A percentile compares a stretch with the other conserved stretches of the same genome.
These are phyloP conservation scores for Periplaneta americana DNA, from an alignment of 1,140 invertebrate genomes.

Conservation along the genomic window DNA sequence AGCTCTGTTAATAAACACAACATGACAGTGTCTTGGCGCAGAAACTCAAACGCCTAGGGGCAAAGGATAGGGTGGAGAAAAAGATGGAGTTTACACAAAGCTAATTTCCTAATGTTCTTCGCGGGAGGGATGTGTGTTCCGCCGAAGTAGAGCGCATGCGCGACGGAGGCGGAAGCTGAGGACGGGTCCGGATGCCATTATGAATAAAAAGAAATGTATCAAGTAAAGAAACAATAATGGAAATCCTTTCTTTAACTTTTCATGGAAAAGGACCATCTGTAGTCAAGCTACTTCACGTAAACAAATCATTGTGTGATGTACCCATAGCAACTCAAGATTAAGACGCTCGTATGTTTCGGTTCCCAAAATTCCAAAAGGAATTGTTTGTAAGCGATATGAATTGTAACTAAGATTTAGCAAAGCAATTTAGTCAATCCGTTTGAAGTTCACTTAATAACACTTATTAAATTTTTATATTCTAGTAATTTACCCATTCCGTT, in stretches of 20 bases:
- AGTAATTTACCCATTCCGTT: too few species aligned
- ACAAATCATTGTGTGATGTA: too few species aligned
- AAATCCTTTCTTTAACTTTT: not conserved
- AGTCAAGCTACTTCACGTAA: too few species aligned
- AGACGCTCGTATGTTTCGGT: too few species aligned
- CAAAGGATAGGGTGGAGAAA: not conserved
- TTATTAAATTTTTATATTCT: too few species aligned
- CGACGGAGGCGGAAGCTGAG: not conserved
- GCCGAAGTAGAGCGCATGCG: not conserved
- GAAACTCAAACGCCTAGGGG: not conserved
- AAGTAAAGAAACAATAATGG: not conserved
- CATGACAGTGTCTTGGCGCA: not conserved
- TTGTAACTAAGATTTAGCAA: too few species aligned
- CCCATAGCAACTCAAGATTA: too few species aligned
- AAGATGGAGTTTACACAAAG: not conserved
- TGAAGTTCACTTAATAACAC: too few species aligned
- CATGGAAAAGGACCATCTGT: too few species aligned
- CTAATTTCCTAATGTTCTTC: not conserved
- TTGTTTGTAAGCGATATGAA: too few species aligned
- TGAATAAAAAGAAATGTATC: not conserved
- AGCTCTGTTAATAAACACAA: not conserved
- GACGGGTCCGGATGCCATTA: not conserved
- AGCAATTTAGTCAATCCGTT: too few species aligned
- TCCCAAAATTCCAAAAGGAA: too few species aligned
- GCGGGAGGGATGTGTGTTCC: not conserved